phyloP scores from a whole-genome alignment of 2,888 invertebrate genomes.

The Acanthosoma haemorrhoidale region DNA sequence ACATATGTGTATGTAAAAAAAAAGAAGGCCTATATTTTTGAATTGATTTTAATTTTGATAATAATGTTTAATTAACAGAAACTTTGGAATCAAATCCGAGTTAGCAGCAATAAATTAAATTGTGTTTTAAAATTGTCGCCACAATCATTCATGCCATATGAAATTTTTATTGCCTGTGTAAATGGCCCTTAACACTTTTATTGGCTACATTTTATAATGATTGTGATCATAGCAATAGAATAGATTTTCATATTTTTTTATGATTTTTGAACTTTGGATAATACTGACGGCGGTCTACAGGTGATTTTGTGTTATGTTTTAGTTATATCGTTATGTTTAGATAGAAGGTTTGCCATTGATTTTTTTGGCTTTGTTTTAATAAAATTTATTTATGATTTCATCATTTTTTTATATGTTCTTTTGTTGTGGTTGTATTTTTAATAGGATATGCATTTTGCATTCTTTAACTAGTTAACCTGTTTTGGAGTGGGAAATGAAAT shows the following conservation, averaged over 20 bases:
- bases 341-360: constrained; percentile 7
- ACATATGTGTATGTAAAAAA: too few relatives aligned
- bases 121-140: too few relatives aligned
- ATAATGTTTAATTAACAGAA: too few relatives aligned
- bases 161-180: too few relatives aligned
- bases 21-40: not conserved
- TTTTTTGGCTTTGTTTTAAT: constrained; percentile 1
- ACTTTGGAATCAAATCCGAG: too few relatives aligned
- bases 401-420: not conserved
- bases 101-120: not conserved
- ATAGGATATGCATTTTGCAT: too few relatives aligned
- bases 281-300: not conserved
- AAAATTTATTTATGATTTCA: not conserved
- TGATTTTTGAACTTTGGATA: not conserved
- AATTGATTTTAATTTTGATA: not conserved
- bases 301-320: not conserved
- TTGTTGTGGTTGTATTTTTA: too few relatives aligned
- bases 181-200: too few relatives aligned
- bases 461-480: too few relatives aligned
- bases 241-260: not conserved
- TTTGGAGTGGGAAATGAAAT: too few relatives aligned
- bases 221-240: constrained; percentile 6
- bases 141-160: too few relatives aligned
- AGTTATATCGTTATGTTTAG: not conserved
- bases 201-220: not conserved